A percentile compares a stretch with the other conserved stretches of the same genome.
phyloP scores from a whole-genome alignment of 2,888 invertebrate genomes.

The Cantharis flavilabris region DNA sequence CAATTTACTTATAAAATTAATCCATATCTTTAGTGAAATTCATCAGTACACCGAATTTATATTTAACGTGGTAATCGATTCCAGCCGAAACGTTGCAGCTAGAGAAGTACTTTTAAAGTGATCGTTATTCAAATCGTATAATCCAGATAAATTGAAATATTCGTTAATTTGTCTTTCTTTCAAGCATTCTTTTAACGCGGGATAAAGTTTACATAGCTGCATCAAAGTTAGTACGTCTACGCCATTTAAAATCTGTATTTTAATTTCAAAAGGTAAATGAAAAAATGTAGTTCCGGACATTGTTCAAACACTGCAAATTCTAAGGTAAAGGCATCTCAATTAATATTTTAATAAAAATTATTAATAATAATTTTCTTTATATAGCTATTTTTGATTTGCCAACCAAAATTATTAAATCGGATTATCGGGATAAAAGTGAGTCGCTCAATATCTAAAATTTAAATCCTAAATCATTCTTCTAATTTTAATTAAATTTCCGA shows the following conservation, averaged over 20 bases:
- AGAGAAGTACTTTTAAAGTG: neutral
- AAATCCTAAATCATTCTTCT: too few species aligned
- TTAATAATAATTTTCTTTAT: too few species aligned
- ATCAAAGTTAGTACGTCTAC: neutral
- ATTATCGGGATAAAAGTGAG: too few species aligned
- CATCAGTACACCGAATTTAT: conserved; percentile 20
- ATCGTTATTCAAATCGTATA: neutral
- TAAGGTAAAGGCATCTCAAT: too few species aligned
- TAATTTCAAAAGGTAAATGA: neutral
- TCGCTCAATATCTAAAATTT: too few species aligned
- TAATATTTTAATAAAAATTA: too few species aligned
- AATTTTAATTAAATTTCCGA: too few species aligned
- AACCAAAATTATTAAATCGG: too few species aligned
- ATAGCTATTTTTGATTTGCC: too few species aligned
- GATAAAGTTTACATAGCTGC: neutral
- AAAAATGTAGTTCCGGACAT: neutral
- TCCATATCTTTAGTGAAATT: neutral
- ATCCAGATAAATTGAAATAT: neutral
- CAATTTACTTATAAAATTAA: neutral
- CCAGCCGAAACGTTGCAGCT: neutral
- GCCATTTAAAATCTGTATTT: neutral
- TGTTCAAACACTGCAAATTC: neutral
- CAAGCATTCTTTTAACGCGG: neutral
- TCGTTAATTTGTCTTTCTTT: neutral
- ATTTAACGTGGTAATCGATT: conserved; percentile 14